Evolutionary conservation across 2,888 invertebrate species (phyloP), one percentile per base, ranked within the genome.

Genomic region (Ochropleura plecta): DNA sequence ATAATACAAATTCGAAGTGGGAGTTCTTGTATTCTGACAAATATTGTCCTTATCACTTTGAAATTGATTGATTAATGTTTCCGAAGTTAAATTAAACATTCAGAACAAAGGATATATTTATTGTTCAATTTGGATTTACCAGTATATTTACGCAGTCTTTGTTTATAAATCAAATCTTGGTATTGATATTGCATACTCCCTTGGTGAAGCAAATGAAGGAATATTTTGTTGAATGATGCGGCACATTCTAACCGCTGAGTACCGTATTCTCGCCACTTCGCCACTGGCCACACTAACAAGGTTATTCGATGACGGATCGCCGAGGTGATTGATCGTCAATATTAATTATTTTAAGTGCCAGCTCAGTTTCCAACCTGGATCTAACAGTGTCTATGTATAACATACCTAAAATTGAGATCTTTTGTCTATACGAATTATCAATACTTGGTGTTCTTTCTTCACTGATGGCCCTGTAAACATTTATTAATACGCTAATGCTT

Each of bases 261-360:
- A 83, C 73, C 68, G 83, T 71, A 74, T 62, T 62, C 71, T 49
- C 46, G 70, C 55, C 42, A 40, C 20, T 74, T 71, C 46, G 62
- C 63, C 49, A 57, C 18, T 72, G 48, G 49, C 55, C n/a, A 75
- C 55, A 60, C 66, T 70, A 71, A 83, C 55, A 72, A 65, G 67
- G 60, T 67, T 76, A 73, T 77, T 79, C 67, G 49, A 73, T 74
- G 75, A 83, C 72, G 57, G 64, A 80, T 74, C 60, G 63, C 46
- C 49, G 62, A 40, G 20, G 62, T 73, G 66, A 78, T 78, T 49
- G 83, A 82, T 81, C 72, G 57, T 70, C 40, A 83, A 78, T 69
- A 67, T 71, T 68, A 42, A 78, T 82, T 51, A 72, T 49, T 75
- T 53, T 49, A 18, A 63, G 53, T 59, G 57, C 20, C 44, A 49